A percentile compares a stretch with the other conserved stretches of the same genome.
Conservation (phyloP, 2,113 vertebrate genomes). For the Ictalurus punctatus region DNA sequence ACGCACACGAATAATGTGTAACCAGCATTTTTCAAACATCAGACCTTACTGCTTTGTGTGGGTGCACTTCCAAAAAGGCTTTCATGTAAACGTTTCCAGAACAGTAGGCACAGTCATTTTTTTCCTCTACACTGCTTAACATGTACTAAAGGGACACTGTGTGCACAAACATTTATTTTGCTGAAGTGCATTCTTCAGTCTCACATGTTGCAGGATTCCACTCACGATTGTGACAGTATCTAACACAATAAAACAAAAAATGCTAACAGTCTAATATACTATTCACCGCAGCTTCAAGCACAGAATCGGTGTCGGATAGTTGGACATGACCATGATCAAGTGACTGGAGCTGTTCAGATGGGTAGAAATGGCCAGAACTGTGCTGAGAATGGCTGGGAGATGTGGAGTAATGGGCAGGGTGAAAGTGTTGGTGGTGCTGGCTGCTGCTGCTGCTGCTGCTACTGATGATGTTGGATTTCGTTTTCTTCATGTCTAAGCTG, state of each 20-base stretch:
- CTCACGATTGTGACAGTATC: slow-evolving; percentile 45
- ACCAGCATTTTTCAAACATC: slow-evolving; percentile 36
- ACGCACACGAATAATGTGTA: slow-evolving; percentile 37
- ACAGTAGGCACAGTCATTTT: slow-evolving; percentile 68
- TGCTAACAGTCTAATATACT: slow-evolving; percentile 98
- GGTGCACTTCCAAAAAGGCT: slow-evolving; percentile 56
- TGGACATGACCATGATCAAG: slow-evolving; percentile 79
- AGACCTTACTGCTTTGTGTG: slow-evolving; percentile 30
- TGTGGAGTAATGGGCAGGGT: slow-evolving; percentile 56
- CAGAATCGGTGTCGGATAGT: slow-evolving; percentile 87
- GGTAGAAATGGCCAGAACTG: slow-evolving; percentile 41
- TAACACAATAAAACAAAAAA: slow-evolving; percentile 45
- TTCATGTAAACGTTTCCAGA: slow-evolving; percentile 69
- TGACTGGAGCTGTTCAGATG: slow-evolving; percentile 74
- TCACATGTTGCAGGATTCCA: slow-evolving; percentile 1
- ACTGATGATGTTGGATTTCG: slow-evolving; percentile 66
- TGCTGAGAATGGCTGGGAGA: slow-evolving; percentile 57
- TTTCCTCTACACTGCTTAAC: slow-evolving; percentile 46
- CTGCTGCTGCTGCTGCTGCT: slow-evolving; percentile 55
- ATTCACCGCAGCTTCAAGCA: slow-evolving; percentile 98
- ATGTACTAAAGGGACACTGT: slow-evolving; percentile 44
- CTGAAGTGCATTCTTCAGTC: slow-evolving; percentile 17
- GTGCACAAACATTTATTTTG: slow-evolving; percentile 44
- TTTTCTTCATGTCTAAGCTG: slow-evolving; percentile 84
- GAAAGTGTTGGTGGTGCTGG: slow-evolving; percentile 59